Evolutionary conservation across 2,888 invertebrate species (phyloP), one percentile per base, ranked within the genome.

Genomic region (Lamellibrachia satsuma): DNA sequence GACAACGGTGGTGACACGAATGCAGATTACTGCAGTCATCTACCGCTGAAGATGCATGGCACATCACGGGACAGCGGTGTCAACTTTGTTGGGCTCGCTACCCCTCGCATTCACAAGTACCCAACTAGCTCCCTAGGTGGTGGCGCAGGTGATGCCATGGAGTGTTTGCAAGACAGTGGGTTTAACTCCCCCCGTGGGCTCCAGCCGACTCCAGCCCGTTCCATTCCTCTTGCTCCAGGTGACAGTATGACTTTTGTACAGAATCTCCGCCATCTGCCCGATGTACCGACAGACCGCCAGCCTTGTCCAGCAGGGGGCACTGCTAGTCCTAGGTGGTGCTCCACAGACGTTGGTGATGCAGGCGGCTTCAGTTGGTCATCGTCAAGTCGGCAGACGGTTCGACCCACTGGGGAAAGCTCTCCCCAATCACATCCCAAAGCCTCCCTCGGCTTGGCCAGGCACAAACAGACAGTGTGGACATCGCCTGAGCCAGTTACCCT

Each of bases 31-130:
- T 94, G 95, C 52, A 95, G 96, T 9, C 94, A 94, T 90, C 92
- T 96, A 93, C 95, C 95, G 1, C 95, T 94, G 90, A 96, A 95
- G 94, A 94, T 95, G 92, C 93, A 94, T 52, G 95, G 95, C 9
- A 94, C 94, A 91, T 96, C 96, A 7, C 93, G 95, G 6, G 96
- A 95, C 92, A 96, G 96, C 94, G 96, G 96, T 15, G 96, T 96
- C 2, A 96, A 96, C 94, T 96, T 95, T 94, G 93, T 96, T 3
- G 96, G 96, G 6, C 93, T 95, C 4, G 91, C 55, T 11, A 52
- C 55, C 57, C 91, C 90, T 52, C 60, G 27, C 92, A 75, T 7
- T 51, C 75, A 60, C 92, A 92, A 52, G 39, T 75, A 75, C 75
- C 75, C 75, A 3, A 22, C 75, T 22, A 15, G 75, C 22, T 15